phyloP scores from a whole-genome alignment of 2,888 invertebrate genomes.

The Chymomyza procnemis region DNA sequence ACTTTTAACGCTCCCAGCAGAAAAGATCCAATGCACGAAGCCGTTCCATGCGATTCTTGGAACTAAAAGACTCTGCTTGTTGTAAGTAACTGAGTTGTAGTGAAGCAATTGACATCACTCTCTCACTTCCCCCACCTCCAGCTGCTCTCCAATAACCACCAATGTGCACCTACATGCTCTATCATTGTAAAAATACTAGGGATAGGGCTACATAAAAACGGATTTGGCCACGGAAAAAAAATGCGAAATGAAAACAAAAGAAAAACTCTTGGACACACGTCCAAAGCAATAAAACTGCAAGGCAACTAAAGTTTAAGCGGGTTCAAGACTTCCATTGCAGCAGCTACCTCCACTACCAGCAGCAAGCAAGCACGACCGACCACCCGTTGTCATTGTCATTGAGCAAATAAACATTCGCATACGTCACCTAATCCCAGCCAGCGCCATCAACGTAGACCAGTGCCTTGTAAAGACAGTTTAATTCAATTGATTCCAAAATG shows the following conservation, averaged over 20 bases:
- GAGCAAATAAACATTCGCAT: constrained; percentile 32
- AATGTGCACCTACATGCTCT: background rate
- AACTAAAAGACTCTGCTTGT: no score
- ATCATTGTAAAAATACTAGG: constrained; percentile 29
- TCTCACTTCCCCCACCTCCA: no score
- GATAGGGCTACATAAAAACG: constrained; percentile 39
- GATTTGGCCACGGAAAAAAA: constrained; percentile 23
- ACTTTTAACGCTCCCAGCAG: no score
- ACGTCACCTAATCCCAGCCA: constrained; percentile 31
- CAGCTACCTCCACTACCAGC: background rate
- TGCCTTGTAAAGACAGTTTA: constrained; percentile 55
- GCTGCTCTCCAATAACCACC: no score
- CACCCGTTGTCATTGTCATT: constrained; percentile 17
- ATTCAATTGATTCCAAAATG: constrained; percentile 66
- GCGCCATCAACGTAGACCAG: constrained; percentile 1
- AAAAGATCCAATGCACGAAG: no score
- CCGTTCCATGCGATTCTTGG: no score
- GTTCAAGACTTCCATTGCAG: constrained; percentile 5
- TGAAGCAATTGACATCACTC: background rate
- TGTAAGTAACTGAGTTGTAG: no score
- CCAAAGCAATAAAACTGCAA: constrained; percentile 29
- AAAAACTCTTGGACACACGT: constrained; percentile 10
- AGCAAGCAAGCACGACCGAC: no score
- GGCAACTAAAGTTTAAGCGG: constrained; percentile 10
- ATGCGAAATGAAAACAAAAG: background rate